Percentiles rank a stretch among this genome's conserved stretches.
Evolutionary conservation across 2,113 vertebrate genomes (phyloP).

Genomic region (Lophochroa leadbeateri): DNA sequence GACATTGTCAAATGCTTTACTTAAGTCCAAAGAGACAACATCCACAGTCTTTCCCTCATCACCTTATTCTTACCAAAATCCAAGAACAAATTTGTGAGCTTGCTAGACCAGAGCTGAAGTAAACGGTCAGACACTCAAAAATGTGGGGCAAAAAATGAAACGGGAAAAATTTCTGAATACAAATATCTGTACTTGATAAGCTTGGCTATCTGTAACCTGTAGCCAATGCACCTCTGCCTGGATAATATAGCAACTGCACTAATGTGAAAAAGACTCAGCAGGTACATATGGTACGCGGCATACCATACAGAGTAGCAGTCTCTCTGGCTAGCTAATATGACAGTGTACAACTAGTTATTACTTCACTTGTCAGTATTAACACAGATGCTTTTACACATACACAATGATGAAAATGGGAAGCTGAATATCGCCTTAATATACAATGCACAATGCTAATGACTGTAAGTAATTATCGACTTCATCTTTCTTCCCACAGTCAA

Average conservation of each 20-base stretch:
- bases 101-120: neutral
- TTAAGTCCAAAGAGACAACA: neutral
- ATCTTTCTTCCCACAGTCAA: rapidly evolving
- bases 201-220: neutral
- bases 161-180: neutral
- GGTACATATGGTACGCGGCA: rapidly evolving
- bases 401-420: neutral
- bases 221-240: neutral
- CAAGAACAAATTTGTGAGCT: neutral
- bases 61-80: neutral
- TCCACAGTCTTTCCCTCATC: neutral
- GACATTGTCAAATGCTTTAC: neutral
- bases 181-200: neutral
- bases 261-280: neutral
- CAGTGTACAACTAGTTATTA: neutral
- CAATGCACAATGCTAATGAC: neutral
- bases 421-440: neutral
- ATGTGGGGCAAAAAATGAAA: neutral
- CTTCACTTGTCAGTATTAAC: neutral
- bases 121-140: neutral
- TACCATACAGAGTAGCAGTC: neutral
- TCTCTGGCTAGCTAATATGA: neutral
- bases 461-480: neutral
- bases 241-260: neutral
- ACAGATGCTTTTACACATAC: neutral